A percentile compares a stretch with the other conserved stretches of the same genome.
Evolutionary conservation across 2,113 vertebrate genomes (phyloP).

Genomic region (Odontophorus gujanensis): DNA sequence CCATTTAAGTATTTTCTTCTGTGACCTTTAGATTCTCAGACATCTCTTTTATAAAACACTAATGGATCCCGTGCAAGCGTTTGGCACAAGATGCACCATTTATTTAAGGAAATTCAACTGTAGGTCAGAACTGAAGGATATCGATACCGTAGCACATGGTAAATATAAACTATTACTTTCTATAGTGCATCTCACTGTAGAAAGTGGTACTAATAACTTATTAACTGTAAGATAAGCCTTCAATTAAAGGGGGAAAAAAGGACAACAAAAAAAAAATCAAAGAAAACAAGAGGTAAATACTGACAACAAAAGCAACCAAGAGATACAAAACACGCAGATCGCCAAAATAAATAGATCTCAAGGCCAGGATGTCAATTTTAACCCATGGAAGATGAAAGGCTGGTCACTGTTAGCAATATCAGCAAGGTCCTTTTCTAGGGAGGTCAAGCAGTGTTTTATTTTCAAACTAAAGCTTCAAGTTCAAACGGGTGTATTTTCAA

Average conservation of each 20-base stretch:
- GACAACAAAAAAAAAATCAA: background rate
- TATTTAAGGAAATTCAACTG: background rate
- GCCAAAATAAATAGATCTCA: background rate
- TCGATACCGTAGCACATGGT: background rate
- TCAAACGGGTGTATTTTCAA: constrained; percentile 58
- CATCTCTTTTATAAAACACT: background rate
- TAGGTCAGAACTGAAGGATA: background rate
- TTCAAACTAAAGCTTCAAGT: constrained; percentile 5
- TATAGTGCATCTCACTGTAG: background rate
- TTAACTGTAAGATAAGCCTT: background rate
- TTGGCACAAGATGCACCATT: background rate
- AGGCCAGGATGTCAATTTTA: background rate
- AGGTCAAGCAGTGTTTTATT: constrained; percentile 40
- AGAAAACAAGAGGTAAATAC: background rate
- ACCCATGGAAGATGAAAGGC: constrained; percentile 16
- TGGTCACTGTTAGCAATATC: constrained; percentile 18
- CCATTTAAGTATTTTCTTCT: constrained; percentile 9
- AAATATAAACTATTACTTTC: background rate
- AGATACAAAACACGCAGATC: background rate
- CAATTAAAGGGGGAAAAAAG: background rate
- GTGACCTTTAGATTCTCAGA: background rate
- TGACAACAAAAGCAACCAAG: background rate
- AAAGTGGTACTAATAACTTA: accelerated
- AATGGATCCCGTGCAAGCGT: background rate
- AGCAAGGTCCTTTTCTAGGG: background rate